Conservation (phyloP, 2,888 invertebrate genomes). For the Heteromyza rotundicornis region DNA sequence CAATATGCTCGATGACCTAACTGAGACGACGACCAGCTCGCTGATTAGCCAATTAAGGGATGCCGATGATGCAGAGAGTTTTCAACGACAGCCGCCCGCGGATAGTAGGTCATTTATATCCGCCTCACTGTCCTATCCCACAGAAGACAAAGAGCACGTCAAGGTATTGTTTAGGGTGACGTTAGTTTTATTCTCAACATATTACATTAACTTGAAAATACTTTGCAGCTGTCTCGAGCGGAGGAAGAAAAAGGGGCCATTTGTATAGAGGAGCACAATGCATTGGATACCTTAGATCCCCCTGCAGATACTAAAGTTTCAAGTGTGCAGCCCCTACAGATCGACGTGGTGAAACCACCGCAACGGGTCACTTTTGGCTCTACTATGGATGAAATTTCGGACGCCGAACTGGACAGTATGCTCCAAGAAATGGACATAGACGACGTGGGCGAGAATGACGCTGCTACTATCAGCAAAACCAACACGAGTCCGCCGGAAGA, state of each 20-base stretch:
- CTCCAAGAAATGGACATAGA: conserved; percentile 61
- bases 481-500: not conserved
- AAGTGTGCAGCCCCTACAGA: not conserved
- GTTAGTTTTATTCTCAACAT: too few relatives aligned
- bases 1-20: conserved; percentile 48
- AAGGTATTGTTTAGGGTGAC: too few relatives aligned
- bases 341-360: conserved; percentile 4
- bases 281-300: too few relatives aligned
- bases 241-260: not conserved
- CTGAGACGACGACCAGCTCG: conserved; percentile 43
- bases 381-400: conserved; percentile 63
- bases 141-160: too few relatives aligned
- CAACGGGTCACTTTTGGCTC: conserved; percentile 60
- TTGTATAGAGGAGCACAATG: not conserved
- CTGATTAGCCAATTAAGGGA: conserved; percentile 32
- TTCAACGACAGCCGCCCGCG: too few relatives aligned
- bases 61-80: conserved; percentile 7
- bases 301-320: too few relatives aligned
- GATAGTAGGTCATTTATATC: not conserved
- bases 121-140: not conserved
- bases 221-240: not conserved
- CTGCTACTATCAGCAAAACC: not conserved
- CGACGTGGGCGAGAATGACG: conserved; percentile 24
- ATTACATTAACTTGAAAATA: too few relatives aligned
- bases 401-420: conserved; percentile 62